Conservation (phyloP, 2,113 vertebrate genomes). For the Accipiter cooperii region DNA sequence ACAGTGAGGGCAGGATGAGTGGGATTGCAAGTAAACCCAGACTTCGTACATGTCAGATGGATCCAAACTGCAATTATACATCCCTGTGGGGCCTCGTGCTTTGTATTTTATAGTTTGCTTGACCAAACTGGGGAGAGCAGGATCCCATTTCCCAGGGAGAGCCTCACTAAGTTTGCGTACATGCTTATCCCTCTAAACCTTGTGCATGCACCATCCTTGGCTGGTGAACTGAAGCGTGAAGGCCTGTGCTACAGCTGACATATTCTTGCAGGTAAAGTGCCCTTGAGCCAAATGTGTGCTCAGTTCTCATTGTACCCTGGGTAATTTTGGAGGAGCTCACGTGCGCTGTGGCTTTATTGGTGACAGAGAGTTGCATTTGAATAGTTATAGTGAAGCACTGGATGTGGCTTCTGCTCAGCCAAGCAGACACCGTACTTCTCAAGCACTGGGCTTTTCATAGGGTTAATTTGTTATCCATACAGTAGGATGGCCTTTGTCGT, state of each 20-base stretch:
- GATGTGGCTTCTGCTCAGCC: not conserved
- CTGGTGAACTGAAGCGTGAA: not conserved
- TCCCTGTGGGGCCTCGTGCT: not conserved
- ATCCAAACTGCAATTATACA: not conserved
- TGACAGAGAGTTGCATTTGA: not conserved
- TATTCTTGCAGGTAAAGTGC: not conserved
- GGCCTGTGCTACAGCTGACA: not conserved
- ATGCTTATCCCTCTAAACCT: rapidly evolving
- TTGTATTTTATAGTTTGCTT: not conserved
- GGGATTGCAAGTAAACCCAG: not conserved
- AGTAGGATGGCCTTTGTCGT: not conserved
- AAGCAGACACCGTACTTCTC: not conserved
- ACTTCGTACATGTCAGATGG: not conserved
- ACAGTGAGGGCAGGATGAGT: not conserved
- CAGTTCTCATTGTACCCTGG: not conserved
- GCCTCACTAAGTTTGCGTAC: not conserved
- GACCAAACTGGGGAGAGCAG: not conserved
- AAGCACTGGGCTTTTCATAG: not conserved
- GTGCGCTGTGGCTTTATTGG: not conserved
- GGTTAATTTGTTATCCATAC: not conserved
- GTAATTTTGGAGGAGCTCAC: not conserved
- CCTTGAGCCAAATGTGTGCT: not conserved
- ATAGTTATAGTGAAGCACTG: not conserved
- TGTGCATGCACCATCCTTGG: not conserved
- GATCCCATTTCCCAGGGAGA: not conserved